A percentile compares a stretch with the other conserved stretches of the same genome.
Evolutionary conservation across 2,113 vertebrate species (phyloP).

Genomic region (Rutilus rutilus): DNA sequence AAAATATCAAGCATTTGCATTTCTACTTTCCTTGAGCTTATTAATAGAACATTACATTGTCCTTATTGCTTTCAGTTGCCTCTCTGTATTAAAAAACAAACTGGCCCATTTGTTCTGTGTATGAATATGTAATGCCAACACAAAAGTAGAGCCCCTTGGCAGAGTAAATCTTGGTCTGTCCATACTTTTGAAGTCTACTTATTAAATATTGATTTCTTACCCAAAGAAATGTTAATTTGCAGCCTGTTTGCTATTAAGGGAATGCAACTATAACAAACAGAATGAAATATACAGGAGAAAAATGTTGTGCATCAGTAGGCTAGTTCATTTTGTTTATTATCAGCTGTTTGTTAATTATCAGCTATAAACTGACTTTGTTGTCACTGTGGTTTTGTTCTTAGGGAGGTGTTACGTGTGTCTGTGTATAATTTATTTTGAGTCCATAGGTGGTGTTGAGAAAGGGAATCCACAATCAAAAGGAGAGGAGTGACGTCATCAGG

Average conservation of each 20-base stretch:
- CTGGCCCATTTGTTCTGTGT: conserved; percentile 4
- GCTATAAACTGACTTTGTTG: background rate
- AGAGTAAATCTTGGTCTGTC: conserved; percentile 46
- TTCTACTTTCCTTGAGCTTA: background rate
- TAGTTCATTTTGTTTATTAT: background rate
- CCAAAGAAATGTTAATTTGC: conserved; percentile 26
- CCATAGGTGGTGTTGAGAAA: too few species aligned
- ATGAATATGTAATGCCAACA: conserved; percentile 41
- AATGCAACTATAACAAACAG: background rate
- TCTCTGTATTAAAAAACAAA: background rate
- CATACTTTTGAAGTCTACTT: conserved; percentile 49
- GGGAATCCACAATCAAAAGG: too few species aligned
- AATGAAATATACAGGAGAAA: background rate
- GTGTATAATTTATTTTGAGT: too few species aligned
- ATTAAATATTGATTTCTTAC: conserved; percentile 55
- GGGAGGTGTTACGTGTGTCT: background rate
- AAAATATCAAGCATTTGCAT: background rate
- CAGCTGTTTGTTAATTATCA: background rate
- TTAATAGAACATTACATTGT: background rate
- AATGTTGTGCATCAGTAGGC: background rate
- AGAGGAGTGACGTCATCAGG: too few species aligned
- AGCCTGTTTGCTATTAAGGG: background rate
- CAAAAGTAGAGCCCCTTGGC: conserved; percentile 39
- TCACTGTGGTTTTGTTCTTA: background rate
- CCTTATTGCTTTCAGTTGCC: background rate